Base-by-base conservation (phyloP, 2,113 vertebrate genomes). In the Epinephelus lanceolatus region DNA sequence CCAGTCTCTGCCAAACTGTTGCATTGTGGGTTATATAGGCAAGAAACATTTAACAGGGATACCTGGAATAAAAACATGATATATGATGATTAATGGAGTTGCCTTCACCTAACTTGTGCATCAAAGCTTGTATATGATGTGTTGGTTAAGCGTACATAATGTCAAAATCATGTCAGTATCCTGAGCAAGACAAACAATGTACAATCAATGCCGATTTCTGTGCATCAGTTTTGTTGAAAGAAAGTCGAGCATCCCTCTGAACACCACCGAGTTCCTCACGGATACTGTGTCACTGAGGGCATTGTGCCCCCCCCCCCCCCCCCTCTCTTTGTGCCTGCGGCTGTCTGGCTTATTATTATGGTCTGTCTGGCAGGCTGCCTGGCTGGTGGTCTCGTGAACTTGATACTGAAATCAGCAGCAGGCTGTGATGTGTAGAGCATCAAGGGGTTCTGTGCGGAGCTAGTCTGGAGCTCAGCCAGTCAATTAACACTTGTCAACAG, bases 401-500 rank as follows among this genome's bases (percentile, higher is more conserved):
- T 94, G 94, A 93, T 91, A 89, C 84, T 89, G 89, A 93, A 90
- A 92, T 92, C 85, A 89, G 80, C 86, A 56, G 83, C 80, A 69
- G 47, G 59, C 83, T 86, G 84, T 52, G 84, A 88, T 63, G 74
- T 74, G 84, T 30, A 53, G 86, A 73, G 74, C 90, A 89, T 85
- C 70, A 79, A 78, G 85, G 86, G 79, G 85, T 8, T 53, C 80
- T 60, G 65, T 45, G 61, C 47, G 30, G 65, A 89, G 78, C 71
- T 78, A 11, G 84, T 93, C 89, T 91, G 91, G 90, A 86, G 83
- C 84, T 75, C 79, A 49, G 89, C 82, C 80, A 88, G 83, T 89
- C 89, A 91, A 92, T 93, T 93, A 91, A 91, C 92, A 93, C 93
- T 93, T 92, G 91, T 95, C 94, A 93, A 92, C 92, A 93, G 88